Base-by-base conservation (phyloP, 1,140 invertebrate genomes). In the Helicoverpa armigera region DNA sequence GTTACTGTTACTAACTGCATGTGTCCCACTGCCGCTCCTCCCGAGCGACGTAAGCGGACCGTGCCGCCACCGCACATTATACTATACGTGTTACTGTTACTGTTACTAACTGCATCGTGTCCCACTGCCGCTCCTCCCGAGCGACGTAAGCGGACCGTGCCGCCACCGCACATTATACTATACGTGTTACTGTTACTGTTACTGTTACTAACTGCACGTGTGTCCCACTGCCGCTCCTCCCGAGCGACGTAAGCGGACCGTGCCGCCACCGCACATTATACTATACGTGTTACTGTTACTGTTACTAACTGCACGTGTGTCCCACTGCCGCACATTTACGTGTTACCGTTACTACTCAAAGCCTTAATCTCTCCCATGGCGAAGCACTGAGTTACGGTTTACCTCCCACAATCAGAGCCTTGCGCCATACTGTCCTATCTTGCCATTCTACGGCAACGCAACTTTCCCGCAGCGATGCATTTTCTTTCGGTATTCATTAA, bases 31-130 rank as follows among this genome's bases (percentile, higher is more conserved):
- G 76, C 83, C 89, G 85, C 86, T 91, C 35, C 35, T 43, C 35
- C 31, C 67, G 43, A 56, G 73, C 35, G 35, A 56, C 80, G 74
- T 80, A 81, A 80, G 84, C 81, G 54, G 29, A 73, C 31, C 82
- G 12, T 70, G 50, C 67, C 29, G 14, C 16, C 65, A 16, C 11
- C 43, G n/a, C 35, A 43, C 35, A 9, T 43, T 43, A 43, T 43
- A 43, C 35, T 43, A 61, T 23, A 61, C 58, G 11, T 31, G 23
- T 12, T 58, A 58, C 16, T 56, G 53, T 56, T 56, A 18, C 56
- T 60, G 58, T 29, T 29, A 61, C 58, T 61, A 92, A 87, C 91
- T 94, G 80, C 92, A 93, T 91, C 82, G 89, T 94, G 85, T 82
- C 83, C 53, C 84, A 92, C 67, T 92, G 76, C 83, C 89, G 85